Base-by-base conservation (phyloP, 2,888 invertebrate genomes). In the Branchellion lobata region DNA sequence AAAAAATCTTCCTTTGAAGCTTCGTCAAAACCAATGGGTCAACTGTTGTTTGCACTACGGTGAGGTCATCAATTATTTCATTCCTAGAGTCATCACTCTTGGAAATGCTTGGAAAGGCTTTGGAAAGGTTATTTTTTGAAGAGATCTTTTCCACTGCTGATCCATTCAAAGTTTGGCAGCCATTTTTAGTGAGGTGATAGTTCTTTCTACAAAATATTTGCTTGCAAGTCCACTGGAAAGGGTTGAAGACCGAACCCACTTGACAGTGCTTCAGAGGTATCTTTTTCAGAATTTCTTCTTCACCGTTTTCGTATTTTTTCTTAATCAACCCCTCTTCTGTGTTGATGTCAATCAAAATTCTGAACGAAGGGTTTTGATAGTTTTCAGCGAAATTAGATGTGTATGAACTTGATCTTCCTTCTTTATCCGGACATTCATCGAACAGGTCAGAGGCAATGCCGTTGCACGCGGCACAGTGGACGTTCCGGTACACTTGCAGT, bases 401-500 rank as follows among this genome's bases (percentile, higher is more conserved):
- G 21, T 73, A 36, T 21, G 27, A 40, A 47, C 33, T 34, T 14
- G 5, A 8, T 34, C 36, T 14, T 33, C 31, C 31, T 65, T 14
- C 84, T 82, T 8, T 79, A 80, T 29, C 84, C 84, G 0, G 84
- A 71, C 21, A 73, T 33, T 79, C 74, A 36, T 40, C 65, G 65
- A 82, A 81, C 29, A 69, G 47, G 3, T 80, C 81, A 11, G 29
- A 40, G n/a, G 80, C 34, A 27, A 73, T 73, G 34, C 80, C 71
- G 78, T 85, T 82, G 77, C 86, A 86, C 8, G 82, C 53, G 8
- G 85, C 86, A 80, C 86, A 86, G 77, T 83, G 82, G 68, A 80
- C 72, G 73, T 85, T 85, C 36, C 81, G 81, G 81, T 84, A 85
- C 24, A 83, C 69, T 1, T 73, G 73, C 29, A 47, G 27, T 73